Percentiles rank a stretch among this genome's conserved stretches.
Evolutionary conservation across 2,113 vertebrate genomes (phyloP).

Genomic region (Sinocyclocheilus anshuiensis): DNA sequence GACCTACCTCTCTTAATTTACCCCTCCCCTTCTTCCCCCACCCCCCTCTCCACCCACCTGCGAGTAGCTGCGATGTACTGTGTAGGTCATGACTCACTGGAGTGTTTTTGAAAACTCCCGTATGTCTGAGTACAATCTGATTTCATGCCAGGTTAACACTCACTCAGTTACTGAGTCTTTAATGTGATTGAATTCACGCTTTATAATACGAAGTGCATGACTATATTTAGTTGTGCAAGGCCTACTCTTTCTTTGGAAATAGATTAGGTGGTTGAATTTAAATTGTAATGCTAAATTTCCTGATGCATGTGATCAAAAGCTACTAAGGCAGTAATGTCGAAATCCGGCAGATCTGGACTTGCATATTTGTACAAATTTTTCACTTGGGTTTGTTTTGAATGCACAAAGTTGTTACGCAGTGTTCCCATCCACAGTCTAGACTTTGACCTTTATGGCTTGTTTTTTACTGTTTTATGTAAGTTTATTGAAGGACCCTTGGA

Average conservation of each 20-base stretch:
- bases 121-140: conserved; percentile 8
- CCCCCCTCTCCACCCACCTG: background rate
- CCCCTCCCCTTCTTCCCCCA: background rate
- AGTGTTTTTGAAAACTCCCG: conserved; percentile 56
- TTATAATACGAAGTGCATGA: background rate
- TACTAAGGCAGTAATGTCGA: background rate
- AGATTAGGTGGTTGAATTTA: background rate
- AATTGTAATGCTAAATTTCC: background rate
- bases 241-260: background rate
- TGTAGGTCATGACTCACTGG: conserved; percentile 50
- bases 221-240: background rate
- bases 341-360: background rate
- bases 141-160: background rate
- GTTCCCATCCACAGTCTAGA: background rate
- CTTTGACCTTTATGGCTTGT: background rate
- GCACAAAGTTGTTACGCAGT: background rate
- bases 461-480: background rate
- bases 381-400: background rate
- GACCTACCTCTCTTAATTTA: conserved; percentile 6
- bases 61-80: background rate
- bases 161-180: background rate
- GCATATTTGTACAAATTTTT: background rate
- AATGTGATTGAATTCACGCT: background rate
- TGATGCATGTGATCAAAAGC: background rate
- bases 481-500: background rate